A percentile compares a stretch with the other conserved stretches of the same genome.
phyloP scores from a whole-genome alignment of 2,113 vertebrate genomes.

The Tetraodon nigroviridis region DNA sequence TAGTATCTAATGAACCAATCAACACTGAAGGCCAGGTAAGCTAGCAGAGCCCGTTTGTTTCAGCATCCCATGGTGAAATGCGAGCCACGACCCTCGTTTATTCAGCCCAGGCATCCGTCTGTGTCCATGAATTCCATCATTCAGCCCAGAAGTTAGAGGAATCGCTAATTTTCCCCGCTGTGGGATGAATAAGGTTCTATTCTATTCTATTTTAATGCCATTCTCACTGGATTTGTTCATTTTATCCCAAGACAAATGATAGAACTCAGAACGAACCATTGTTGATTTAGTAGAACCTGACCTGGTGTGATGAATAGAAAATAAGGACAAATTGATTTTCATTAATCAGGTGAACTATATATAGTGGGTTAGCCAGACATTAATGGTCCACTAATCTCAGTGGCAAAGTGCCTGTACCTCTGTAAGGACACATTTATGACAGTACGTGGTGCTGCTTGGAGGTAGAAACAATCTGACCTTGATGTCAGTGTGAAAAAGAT shows the following conservation, averaged over 20 bases:
- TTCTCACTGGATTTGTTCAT: neutral
- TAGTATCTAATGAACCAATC: constrained; percentile 35
- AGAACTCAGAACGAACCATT: neutral
- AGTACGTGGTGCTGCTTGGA: neutral
- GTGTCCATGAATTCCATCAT: constrained; percentile 14
- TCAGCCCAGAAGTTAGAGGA: neutral
- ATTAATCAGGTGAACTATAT: neutral
- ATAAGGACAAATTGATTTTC: neutral
- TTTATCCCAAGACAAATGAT: neutral
- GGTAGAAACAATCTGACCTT: neutral
- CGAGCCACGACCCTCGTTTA: constrained; percentile 8
- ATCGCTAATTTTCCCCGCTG: no score
- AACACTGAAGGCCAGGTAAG: constrained; percentile 2
- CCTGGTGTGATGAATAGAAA: neutral
- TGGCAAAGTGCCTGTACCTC: no score
- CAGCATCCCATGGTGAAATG: neutral
- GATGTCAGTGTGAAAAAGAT: neutral
- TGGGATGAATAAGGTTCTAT: no score
- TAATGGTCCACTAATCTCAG: neutral
- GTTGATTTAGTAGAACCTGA: neutral
- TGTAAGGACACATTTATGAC: no score
- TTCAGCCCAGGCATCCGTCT: neutral
- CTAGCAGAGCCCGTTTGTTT: constrained; percentile 27
- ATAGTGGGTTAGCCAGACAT: neutral
- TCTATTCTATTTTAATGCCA: no score